These are phyloP conservation scores for Troides helena DNA, from an alignment of 2,888 invertebrate species.

Conservation along the genomic window DNA sequence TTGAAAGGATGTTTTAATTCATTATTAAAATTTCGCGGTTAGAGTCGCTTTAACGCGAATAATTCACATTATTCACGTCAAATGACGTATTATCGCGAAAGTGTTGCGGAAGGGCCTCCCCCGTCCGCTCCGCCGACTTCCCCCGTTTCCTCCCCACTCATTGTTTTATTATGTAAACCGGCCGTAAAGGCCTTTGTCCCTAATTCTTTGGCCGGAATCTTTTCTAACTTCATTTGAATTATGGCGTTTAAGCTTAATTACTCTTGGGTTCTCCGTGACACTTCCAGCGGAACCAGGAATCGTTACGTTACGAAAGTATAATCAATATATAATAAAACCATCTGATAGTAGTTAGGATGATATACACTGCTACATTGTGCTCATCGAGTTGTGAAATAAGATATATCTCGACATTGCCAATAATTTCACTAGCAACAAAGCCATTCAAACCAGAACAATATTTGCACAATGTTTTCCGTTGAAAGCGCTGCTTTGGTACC, in stretches of 20 bases:
- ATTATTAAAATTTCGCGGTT: conserved; percentile 76
- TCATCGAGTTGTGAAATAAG: too few relatives aligned
- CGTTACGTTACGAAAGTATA: neutral
- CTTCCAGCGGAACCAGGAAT: conserved; percentile 24
- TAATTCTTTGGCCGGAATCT: conserved; percentile 67
- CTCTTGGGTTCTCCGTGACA: conserved; percentile 42
- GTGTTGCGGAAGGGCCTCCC: conserved; percentile 31
- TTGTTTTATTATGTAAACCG: conserved; percentile 59
- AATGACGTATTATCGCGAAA: conserved; percentile 51
- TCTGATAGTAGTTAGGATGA: too few relatives aligned
- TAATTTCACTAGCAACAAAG: too few relatives aligned
- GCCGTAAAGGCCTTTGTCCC: conserved; percentile 45
- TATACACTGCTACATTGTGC: too few relatives aligned
- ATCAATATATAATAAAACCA: too few relatives aligned
- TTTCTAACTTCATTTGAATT: conserved; percentile 66
- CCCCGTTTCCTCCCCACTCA: conserved; percentile 30
- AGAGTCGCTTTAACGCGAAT: conserved; percentile 61
- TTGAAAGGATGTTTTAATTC: conserved; percentile 73
- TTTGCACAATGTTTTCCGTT: too few relatives aligned
- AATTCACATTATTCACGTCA: conserved; percentile 56
- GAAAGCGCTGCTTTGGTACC: too few relatives aligned
- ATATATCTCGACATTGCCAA: too few relatives aligned
- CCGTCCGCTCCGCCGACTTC: conserved; percentile 7
- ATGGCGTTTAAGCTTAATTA: conserved; percentile 67
- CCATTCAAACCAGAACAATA: too few relatives aligned